Evolutionary conservation across 2,888 invertebrate genomes (phyloP), one percentile per base, ranked within the genome.

Genomic region (Cryptocephalus primarius): DNA sequence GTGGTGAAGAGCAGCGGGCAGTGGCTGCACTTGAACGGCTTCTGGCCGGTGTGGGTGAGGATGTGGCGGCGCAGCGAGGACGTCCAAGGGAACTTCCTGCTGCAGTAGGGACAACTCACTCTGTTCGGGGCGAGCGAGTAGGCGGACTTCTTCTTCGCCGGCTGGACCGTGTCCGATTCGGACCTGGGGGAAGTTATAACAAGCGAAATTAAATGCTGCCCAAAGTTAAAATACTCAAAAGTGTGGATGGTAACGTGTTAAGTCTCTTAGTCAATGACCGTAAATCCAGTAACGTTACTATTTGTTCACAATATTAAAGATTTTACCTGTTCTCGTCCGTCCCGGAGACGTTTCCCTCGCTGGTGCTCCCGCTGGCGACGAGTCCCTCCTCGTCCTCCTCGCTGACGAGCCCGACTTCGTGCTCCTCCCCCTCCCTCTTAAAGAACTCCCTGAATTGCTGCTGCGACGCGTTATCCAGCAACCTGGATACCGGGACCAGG

Each of bases 51-150:
- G 67, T 96, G 96, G 0, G 96, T 96, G 8, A 92, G 72, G 34
- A 96, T 88, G 68, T 96, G 96, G 9, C 96, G 80, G n/a, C 93
- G 82, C 31, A 96, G 75, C 0, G 94, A 95, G 32, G 93, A 94
- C 1, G 90, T 88, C 96, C 96, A 96, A 0, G 96, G 95, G 70
- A 96, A 96, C 65, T 91, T 90, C 38, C 95, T 79, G 59, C 86
- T 83, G 69, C 96, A 96, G 63, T 89, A 93, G 0, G 92, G 92
- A 60, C 96, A 96, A 42, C 85, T 84, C 1, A 95, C 91, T 22
- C 94, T 80, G 68, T 95, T 94, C 0, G 95, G 94, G 0, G 94
- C 94, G 62, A 92, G 77, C 42, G 93, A 93, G 68, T 96, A 96
- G 0, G 95, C 95, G 10, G 93, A 94, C 60, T 91, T 88, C 70